Evolutionary conservation across 1,140 invertebrate species (phyloP).

Genomic region (Aporrectodea caliginosa): DNA sequence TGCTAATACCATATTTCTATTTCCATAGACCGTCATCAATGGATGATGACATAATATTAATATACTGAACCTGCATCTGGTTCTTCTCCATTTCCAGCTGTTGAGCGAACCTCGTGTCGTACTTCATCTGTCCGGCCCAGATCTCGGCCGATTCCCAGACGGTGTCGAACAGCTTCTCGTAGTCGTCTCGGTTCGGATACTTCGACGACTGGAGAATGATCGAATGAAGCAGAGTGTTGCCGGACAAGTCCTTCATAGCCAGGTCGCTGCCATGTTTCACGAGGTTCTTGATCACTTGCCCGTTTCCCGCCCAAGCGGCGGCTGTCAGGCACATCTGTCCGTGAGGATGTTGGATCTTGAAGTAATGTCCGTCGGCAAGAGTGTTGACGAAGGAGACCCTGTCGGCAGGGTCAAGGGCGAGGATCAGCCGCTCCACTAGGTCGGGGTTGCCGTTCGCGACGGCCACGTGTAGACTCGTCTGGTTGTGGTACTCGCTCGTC

Average conservation of each 20-base stretch:
- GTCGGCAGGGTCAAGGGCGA: conserved; percentile 7
- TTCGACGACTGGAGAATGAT: conserved; percentile 24
- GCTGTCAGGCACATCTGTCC: conserved; percentile 32
- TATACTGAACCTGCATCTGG: conserved; percentile 5
- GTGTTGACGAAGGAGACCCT: conserved; percentile 22
- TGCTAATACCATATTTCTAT: too few species aligned
- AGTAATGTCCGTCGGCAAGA: conserved; percentile 27
- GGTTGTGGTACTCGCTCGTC: conserved; percentile 26
- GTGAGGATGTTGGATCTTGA: conserved; percentile 18
- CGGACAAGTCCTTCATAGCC: conserved; percentile 16
- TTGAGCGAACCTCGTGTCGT: conserved; percentile 18
- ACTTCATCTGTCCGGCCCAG: conserved; percentile 11
- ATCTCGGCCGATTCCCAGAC: conserved; percentile 24
- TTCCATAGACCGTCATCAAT: too few species aligned
- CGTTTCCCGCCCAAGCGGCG: conserved; percentile 26
- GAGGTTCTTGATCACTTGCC: conserved; percentile 29
- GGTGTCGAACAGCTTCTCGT: conserved; percentile 17
- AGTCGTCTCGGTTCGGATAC: conserved; percentile 13
- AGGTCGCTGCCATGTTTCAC: conserved; percentile 26
- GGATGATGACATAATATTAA: conserved; percentile 4
- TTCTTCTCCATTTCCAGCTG: conserved; percentile 21
- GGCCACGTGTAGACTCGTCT: conserved; percentile 27
- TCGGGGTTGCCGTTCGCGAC: conserved; percentile 28
- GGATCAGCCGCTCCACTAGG: conserved; percentile 21
- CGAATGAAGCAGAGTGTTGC: conserved; percentile 26